A percentile compares a stretch with the other conserved stretches of the same genome.
Conservation (phyloP, 2,113 vertebrate species). For the Bujurquina vittata region DNA sequence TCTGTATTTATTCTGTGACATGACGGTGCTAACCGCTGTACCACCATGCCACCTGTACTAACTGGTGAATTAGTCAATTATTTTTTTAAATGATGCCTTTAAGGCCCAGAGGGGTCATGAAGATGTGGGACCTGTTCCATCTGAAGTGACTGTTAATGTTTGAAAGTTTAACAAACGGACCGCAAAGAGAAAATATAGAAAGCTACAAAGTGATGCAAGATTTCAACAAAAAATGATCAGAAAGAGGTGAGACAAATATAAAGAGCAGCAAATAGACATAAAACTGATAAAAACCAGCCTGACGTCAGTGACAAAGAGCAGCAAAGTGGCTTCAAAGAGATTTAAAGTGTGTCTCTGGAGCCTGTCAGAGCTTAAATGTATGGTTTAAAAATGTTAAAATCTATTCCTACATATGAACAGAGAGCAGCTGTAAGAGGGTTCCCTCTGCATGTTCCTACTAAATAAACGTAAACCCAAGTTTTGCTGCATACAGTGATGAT, state of each 20-base stretch:
- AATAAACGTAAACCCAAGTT: not conserved
- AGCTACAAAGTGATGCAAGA: not conserved
- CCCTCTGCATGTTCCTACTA: not conserved
- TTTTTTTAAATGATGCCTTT: not conserved
- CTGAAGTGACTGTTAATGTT: not conserved
- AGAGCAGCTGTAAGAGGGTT: not conserved
- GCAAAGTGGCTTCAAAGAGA: too few relatives aligned
- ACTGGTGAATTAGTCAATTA: not conserved
- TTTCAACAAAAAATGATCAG: not conserved
- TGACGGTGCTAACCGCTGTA: not conserved
- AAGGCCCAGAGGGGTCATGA: rapidly evolving
- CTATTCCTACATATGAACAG: not conserved
- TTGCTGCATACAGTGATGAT: not conserved
- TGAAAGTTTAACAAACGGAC: not conserved
- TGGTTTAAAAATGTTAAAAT: not conserved
- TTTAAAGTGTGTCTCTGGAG: not conserved
- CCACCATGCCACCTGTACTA: not conserved
- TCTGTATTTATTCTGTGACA: not conserved
- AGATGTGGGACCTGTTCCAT: not conserved
- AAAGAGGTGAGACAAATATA: not conserved
- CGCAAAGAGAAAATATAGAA: not conserved
- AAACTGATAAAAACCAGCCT: not conserved
- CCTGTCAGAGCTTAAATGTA: not conserved
- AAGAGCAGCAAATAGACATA: not conserved
- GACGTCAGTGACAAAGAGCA: not conserved